phyloP scores from a whole-genome alignment of 53 echinoderm and acorn worm genomes.

The Paracentrotus lividus region DNA sequence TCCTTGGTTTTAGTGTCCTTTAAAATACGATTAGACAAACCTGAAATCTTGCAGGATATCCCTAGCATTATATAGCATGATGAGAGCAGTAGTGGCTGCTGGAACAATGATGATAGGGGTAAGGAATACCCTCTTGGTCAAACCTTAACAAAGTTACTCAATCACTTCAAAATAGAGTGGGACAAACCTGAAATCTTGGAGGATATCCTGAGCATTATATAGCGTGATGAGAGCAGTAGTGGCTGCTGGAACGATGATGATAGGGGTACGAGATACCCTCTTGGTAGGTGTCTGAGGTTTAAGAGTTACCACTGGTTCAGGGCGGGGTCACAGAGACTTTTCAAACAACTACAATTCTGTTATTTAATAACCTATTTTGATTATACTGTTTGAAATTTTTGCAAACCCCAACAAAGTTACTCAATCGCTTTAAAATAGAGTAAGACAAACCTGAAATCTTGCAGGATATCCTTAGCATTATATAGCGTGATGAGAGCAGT shows the following conservation, averaged over 20 bases:
- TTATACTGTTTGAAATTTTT: too few species aligned
- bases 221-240: slow-evolving; percentile 95
- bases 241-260: slow-evolving; percentile 97
- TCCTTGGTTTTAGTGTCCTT: too few species aligned
- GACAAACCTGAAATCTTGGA: slow-evolving; percentile 92
- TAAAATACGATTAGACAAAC: too few species aligned
- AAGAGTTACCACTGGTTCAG: slow-evolving; percentile 68
- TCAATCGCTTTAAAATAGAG: too few species aligned
- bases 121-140: slow-evolving; percentile 90
- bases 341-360: too few species aligned
- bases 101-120: slow-evolving; percentile 99
- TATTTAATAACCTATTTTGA: too few species aligned
- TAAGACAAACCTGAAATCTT: slow-evolving; percentile 90
- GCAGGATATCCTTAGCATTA: slow-evolving; percentile 95
- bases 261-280: slow-evolving; percentile 95
- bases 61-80: too few species aligned
- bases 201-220: slow-evolving; percentile 94
- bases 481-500: slow-evolving; percentile 96
- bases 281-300: slow-evolving; percentile 90
- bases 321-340: too few species aligned
- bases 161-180: background rate
- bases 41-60: too few species aligned
- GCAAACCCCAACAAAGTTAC: too few species aligned
- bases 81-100: too few species aligned
- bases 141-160: too few species aligned